Evolutionary conservation across 2,113 vertebrate species (phyloP).

Genomic region (Podarcis cretensis): DNA sequence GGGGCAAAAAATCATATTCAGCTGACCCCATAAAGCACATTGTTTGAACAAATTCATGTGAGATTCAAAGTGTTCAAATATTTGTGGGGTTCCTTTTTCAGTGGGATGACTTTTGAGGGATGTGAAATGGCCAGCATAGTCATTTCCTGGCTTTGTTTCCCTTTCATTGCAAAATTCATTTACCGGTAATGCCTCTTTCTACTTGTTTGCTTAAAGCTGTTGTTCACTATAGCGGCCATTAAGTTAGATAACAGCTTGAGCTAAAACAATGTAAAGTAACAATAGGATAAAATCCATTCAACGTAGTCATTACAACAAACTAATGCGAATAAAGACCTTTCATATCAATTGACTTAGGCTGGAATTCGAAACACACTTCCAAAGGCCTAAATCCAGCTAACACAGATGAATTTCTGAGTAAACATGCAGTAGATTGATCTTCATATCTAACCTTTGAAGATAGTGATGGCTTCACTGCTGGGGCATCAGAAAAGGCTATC

Average conservation of each 20-base stretch:
- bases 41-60: neutral
- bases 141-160: neutral
- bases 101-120: neutral
- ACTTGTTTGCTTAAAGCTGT: neutral
- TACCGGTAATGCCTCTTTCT: neutral
- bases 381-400: neutral
- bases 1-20: neutral
- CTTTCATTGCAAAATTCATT: neutral
- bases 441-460: neutral
- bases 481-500: neutral
- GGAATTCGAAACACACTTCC: neutral
- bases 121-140: neutral
- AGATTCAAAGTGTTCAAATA: neutral
- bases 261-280: neutral
- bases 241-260: neutral
- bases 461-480: neutral
- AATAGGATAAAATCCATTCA: neutral
- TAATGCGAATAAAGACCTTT: neutral
- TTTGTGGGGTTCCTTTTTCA: neutral
- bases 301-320: neutral
- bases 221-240: neutral
- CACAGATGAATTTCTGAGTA: neutral
- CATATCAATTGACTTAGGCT: neutral
- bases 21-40: neutral
- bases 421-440: neutral